Percentiles rank a stretch among this genome's conserved stretches.
These are phyloP conservation scores for Rhagoletis zephyria DNA, from an alignment of 1,140 invertebrate genomes.

Conservation along the genomic window DNA sequence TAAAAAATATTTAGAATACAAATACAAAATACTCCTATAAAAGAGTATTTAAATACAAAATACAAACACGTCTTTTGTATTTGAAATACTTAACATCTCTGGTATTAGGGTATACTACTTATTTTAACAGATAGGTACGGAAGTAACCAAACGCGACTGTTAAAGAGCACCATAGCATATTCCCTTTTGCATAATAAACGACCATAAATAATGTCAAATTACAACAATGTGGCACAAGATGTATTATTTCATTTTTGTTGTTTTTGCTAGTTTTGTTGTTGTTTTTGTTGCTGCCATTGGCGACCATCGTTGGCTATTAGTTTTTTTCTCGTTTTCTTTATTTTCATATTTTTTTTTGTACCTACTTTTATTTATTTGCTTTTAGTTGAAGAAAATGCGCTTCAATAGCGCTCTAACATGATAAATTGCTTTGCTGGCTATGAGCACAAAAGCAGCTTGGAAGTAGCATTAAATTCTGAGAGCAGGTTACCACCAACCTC, in stretches of 20 bases:
- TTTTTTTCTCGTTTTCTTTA: not conserved
- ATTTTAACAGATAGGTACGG: not conserved
- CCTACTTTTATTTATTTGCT: not conserved
- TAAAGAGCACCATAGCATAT: not conserved
- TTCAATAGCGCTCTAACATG: constrained; percentile 39
- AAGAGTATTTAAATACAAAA: too few species aligned
- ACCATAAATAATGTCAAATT: constrained; percentile 44
- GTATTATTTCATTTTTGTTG: not conserved
- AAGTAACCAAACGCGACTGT: not conserved
- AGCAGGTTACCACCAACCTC: not conserved
- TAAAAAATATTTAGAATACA: too few species aligned
- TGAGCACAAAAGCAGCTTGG: constrained; percentile 38
- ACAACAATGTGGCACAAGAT: constrained; percentile 8
- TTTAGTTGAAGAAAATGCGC: constrained; percentile 8
- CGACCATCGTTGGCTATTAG: not conserved
- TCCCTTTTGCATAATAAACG: constrained; percentile 38
- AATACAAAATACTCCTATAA: too few species aligned
- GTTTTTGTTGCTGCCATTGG: not conserved
- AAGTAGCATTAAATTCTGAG: constrained; percentile 31
- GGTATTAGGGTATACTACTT: too few species aligned
- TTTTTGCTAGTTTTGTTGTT: not conserved
- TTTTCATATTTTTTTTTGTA: not conserved
- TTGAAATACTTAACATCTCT: too few species aligned
- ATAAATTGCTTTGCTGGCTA: constrained; percentile 43
- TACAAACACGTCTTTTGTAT: too few species aligned